Evolutionary conservation across 2,888 invertebrate species (phyloP).

Genomic region (Deilephila elpenor): DNA sequence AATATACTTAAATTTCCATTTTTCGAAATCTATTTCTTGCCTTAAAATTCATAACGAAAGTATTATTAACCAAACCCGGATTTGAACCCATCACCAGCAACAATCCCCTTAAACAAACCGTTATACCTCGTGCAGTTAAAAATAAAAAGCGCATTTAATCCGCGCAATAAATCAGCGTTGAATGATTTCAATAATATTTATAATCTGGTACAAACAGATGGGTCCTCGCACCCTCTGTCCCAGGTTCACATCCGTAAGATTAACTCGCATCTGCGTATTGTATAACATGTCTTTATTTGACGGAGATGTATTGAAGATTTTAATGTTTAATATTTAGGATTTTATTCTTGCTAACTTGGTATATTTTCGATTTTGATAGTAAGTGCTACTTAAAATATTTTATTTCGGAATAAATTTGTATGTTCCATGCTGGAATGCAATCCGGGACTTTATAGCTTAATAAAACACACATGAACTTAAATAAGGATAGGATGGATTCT

Average conservation of each 20-base stretch:
- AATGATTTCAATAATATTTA: conserved; percentile 57
- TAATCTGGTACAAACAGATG: conserved; percentile 50
- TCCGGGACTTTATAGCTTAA: no score
- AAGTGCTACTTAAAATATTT: no score
- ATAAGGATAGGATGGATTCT: no score
- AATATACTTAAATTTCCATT: no score
- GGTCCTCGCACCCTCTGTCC: not conserved
- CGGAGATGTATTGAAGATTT: not conserved
- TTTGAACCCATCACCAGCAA: not conserved
- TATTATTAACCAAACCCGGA: not conserved
- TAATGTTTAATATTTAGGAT: not conserved
- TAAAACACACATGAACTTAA: no score
- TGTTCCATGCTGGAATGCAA: no score
- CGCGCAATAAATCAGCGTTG: conserved; percentile 54
- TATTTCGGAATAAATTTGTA: no score
- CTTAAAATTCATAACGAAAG: not conserved
- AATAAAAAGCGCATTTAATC: conserved; percentile 51
- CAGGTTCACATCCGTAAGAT: not conserved
- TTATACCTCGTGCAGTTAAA: not conserved
- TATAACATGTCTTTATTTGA: not conserved
- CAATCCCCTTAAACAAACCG: not conserved
- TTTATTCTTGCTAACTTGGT: no score
- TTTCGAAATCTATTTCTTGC: not conserved
- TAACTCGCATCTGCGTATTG: not conserved
- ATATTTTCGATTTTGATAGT: no score